Conservation (phyloP, 2,888 invertebrate genomes). For the Onthophagus sagittarius region DNA sequence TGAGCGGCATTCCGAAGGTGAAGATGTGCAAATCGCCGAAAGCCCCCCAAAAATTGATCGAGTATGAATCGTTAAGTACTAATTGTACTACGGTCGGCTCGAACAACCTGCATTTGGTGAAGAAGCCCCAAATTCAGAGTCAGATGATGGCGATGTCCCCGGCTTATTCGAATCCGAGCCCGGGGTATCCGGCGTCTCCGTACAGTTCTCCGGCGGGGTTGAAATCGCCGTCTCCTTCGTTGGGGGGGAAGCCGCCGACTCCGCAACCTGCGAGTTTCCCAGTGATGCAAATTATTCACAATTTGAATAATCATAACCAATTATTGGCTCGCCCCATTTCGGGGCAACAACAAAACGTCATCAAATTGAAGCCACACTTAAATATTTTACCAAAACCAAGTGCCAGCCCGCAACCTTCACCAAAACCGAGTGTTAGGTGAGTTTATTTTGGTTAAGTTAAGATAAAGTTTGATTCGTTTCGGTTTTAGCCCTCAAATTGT, state of each 20-base stretch:
- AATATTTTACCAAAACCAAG: slow-evolving; percentile 50
- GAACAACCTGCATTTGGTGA: slow-evolving; percentile 48
- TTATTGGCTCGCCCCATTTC: slow-evolving; percentile 42
- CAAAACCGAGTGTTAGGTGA: slow-evolving; percentile 48
- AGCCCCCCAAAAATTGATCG: slow-evolving; percentile 34
- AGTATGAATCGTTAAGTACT: slow-evolving; percentile 47
- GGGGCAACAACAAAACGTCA: slow-evolving; percentile 43
- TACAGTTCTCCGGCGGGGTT: slow-evolving; percentile 47
- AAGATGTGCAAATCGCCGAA: slow-evolving; percentile 51
- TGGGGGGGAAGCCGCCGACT: slow-evolving; percentile 44
- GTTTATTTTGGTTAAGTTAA: too few species aligned
- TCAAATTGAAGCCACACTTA: slow-evolving; percentile 48
- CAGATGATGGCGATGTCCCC: slow-evolving; percentile 37
- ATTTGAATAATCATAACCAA: slow-evolving; percentile 33
- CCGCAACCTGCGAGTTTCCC: slow-evolving; percentile 46
- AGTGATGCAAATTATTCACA: slow-evolving; percentile 47
- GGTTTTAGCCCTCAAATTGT: slow-evolving; percentile 45
- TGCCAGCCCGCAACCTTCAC: slow-evolving; percentile 44
- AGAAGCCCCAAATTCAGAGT: slow-evolving; percentile 45
- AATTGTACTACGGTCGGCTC: slow-evolving; percentile 50
- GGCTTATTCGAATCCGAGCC: slow-evolving; percentile 41
- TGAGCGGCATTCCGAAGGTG: slow-evolving; percentile 31
- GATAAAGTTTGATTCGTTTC: background rate
- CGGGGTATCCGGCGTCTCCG: slow-evolving; percentile 44
- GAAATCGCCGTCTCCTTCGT: slow-evolving; percentile 44